Conservation (phyloP, 1,140 invertebrate genomes). For the Meloidogyne floridensis region DNA sequence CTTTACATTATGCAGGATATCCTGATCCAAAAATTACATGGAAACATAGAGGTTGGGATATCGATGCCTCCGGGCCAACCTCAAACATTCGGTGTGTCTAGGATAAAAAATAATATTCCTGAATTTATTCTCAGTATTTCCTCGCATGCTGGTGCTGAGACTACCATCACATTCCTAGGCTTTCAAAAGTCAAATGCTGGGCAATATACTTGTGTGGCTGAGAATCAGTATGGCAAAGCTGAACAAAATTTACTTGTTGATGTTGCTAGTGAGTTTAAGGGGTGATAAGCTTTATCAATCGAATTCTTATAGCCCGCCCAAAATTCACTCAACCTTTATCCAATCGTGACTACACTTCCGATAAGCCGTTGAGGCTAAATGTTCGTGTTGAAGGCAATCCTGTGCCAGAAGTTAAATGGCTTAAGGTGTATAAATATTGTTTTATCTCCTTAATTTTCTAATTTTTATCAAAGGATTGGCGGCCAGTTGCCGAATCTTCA, state of each 20-base stretch:
- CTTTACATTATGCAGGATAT: conserved; percentile 59
- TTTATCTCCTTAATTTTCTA: background rate
- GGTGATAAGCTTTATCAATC: background rate
- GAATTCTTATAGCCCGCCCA: conserved; percentile 75
- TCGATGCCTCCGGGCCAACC: conserved; percentile 55
- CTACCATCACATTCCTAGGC: conserved; percentile 59
- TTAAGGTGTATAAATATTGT: conserved; percentile 71
- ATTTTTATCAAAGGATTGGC: conserved; percentile 75
- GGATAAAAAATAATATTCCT: no score
- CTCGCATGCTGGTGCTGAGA: conserved; percentile 61
- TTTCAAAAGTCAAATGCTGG: conserved; percentile 60
- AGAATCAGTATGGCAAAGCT: conserved; percentile 63
- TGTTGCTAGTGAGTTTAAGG: conserved; percentile 56
- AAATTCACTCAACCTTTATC: conserved; percentile 80
- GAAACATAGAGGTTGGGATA: conserved; percentile 64
- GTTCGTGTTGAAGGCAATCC: conserved; percentile 86
- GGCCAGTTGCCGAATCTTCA: conserved; percentile 78
- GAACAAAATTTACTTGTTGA: conserved; percentile 64
- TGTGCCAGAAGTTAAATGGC: conserved; percentile 92
- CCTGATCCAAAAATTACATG: conserved; percentile 65
- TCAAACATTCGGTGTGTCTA: conserved; percentile 48
- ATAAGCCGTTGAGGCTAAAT: conserved; percentile 77
- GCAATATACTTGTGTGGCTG: conserved; percentile 63
- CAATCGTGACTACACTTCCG: conserved; percentile 74
- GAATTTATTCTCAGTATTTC: conserved; percentile 23